Percentiles rank a stretch among this genome's conserved stretches.
Evolutionary conservation across 92 coral and sea anemone species (phyloP).

Genomic region (Montipora capitata): DNA sequence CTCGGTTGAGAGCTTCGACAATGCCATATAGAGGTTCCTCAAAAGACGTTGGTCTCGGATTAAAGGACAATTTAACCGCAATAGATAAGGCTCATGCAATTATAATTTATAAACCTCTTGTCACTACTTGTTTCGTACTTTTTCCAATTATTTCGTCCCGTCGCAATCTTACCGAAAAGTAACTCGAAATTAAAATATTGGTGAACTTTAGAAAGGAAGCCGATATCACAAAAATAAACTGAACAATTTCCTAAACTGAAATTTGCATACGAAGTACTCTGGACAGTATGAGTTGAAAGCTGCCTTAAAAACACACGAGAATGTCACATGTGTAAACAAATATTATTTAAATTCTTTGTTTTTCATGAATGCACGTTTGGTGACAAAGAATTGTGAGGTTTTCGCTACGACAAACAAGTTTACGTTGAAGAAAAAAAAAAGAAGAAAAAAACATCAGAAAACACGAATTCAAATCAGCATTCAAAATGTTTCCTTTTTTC

Average conservation of each 20-base stretch:
- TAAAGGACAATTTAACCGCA: constrained; percentile 7
- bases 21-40: not conserved
- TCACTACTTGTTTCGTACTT: not conserved
- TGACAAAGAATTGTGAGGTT: too few species aligned
- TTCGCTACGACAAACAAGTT: not conserved
- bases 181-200: constrained; percentile 15
- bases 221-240: constrained; percentile 45
- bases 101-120: not conserved
- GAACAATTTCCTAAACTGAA: constrained; percentile 1
- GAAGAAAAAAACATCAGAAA: not conserved
- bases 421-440: not conserved
- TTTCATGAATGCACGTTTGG: not conserved
- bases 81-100: not conserved
- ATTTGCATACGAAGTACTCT: constrained; percentile 38
- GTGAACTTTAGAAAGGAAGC: constrained; percentile 13
- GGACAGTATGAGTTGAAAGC: not conserved
- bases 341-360: not conserved
- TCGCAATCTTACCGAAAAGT: constrained; percentile 1
- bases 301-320: not conserved
- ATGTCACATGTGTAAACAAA: not conserved
- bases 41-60: not conserved
- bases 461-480: not conserved
- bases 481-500: not conserved
- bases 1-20: not conserved
- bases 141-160: constrained; percentile 1